A percentile compares a stretch with the other conserved stretches of the same genome.
These are phyloP conservation scores for Ellobius talpinus DNA, from an alignment of 2,113 vertebrate genomes.

Conservation along the genomic window DNA sequence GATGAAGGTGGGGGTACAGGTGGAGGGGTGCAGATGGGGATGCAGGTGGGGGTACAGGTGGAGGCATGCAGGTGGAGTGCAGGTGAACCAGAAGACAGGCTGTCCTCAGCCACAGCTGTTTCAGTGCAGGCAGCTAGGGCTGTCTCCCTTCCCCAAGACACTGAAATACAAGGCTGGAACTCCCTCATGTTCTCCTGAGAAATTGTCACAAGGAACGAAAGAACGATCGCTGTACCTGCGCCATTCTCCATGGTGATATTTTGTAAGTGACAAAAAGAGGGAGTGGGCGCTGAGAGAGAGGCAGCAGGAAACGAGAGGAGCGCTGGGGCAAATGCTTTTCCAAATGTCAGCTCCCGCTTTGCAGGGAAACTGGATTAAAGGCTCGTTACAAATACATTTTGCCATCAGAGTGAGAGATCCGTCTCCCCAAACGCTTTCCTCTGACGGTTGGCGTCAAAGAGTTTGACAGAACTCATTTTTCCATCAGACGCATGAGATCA, in stretches of 20 bases:
- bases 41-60: neutral
- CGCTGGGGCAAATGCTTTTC: conserved; percentile 50
- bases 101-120: neutral
- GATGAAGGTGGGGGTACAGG: too few species aligned
- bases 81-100: neutral
- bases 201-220: conserved; percentile 65
- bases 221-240: conserved; percentile 28
- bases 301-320: neutral
- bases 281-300: neutral
- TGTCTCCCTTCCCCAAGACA: conserved; percentile 16
- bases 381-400: conserved; percentile 82
- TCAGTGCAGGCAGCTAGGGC: neutral
- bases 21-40: neutral
- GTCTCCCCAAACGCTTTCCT: conserved; percentile 75
- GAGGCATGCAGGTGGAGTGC: too few species aligned
- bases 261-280: neutral
- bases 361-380: conserved; percentile 78
- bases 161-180: neutral
- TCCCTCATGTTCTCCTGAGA: conserved; percentile 51
- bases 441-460: conserved; percentile 80
- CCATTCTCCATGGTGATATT: neutral
- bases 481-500: conserved; percentile 70
- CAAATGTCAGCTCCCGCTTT: conserved; percentile 74
- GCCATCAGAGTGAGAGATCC: conserved; percentile 81
- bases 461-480: conserved; percentile 83